These are phyloP conservation scores for Volucella zonaria DNA, from an alignment of 2,888 invertebrate species.

Conservation along the genomic window DNA sequence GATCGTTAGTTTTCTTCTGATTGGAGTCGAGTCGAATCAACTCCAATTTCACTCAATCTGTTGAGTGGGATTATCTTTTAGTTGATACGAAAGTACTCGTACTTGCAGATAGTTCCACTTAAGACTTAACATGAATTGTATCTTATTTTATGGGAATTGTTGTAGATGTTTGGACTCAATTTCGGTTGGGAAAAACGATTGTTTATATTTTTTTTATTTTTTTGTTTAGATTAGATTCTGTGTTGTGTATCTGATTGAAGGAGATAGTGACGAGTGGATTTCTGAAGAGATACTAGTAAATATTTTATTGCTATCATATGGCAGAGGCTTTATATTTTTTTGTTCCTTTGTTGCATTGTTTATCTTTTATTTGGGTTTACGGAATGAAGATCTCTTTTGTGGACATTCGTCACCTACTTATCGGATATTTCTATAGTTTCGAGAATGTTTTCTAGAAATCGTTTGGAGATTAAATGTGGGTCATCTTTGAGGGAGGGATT, in stretches of 20 bases:
- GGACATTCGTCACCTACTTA: constrained; percentile 9
- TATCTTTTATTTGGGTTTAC: background rate
- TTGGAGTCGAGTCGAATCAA: constrained; percentile 11
- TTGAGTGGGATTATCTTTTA: constrained; percentile 5
- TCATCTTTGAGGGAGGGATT: no score
- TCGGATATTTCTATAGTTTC: background rate
- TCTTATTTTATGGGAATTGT: constrained; percentile 28
- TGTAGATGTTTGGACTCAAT: constrained; percentile 29
- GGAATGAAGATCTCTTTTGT: background rate
- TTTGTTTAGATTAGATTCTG: constrained; percentile 38
- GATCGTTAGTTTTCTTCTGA: constrained; percentile 14
- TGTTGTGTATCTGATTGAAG: constrained; percentile 23
- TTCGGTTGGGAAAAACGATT: constrained; percentile 3
- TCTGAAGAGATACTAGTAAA: constrained; percentile 30
- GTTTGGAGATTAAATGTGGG: no score
- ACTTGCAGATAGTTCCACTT: constrained; percentile 1
- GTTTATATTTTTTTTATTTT: constrained; percentile 31
- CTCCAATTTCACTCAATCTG: constrained; percentile 6
- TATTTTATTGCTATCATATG: constrained; percentile 37
- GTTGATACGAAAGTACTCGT: background rate
- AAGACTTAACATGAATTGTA: constrained; percentile 19
- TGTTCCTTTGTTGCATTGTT: background rate
- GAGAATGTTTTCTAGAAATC: no score
- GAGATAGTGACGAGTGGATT: constrained; percentile 40
- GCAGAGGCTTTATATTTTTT: background rate